Percentiles rank a stretch among this genome's conserved stretches.
Conservation (phyloP, 2,113 vertebrate genomes). For the Aviceda subcristata region DNA sequence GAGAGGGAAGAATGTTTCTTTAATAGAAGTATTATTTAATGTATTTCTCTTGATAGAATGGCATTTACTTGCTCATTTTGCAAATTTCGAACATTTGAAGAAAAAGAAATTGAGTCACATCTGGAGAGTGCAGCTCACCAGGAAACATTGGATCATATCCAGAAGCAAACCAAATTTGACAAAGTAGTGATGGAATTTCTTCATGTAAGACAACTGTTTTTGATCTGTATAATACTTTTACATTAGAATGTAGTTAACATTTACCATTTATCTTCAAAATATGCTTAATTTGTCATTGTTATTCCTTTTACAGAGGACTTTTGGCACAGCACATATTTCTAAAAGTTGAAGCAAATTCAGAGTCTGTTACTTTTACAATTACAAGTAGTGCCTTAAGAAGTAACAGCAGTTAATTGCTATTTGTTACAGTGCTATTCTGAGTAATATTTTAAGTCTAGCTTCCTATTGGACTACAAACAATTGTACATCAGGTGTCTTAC, state of each 20-base stretch:
- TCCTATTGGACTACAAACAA: background rate
- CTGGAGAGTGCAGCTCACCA: conserved; percentile 82
- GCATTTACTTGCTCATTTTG: conserved; percentile 88
- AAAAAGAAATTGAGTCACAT: conserved; percentile 86
- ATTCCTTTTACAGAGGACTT: background rate
- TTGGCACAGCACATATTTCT: background rate
- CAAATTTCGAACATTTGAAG: conserved; percentile 87
- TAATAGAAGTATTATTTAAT: background rate
- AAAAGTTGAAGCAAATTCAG: background rate
- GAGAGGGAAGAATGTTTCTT: background rate
- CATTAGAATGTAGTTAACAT: background rate
- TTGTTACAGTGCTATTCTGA: background rate
- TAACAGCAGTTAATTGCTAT: background rate
- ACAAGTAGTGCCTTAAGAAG: background rate
- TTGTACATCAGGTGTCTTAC: background rate
- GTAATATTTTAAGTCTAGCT: background rate
- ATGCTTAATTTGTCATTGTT: accelerated
- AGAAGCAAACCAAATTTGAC: conserved; percentile 87
- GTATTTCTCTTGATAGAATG: conserved; percentile 69
- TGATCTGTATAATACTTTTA: background rate
- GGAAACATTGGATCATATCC: conserved; percentile 85
- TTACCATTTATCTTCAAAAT: background rate
- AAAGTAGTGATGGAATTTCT: conserved; percentile 86
- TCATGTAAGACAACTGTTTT: conserved; percentile 74
- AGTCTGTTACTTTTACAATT: background rate